These are phyloP conservation scores for Lymantria dispar DNA, from an alignment of 2,888 invertebrate species.

Conservation along the genomic window DNA sequence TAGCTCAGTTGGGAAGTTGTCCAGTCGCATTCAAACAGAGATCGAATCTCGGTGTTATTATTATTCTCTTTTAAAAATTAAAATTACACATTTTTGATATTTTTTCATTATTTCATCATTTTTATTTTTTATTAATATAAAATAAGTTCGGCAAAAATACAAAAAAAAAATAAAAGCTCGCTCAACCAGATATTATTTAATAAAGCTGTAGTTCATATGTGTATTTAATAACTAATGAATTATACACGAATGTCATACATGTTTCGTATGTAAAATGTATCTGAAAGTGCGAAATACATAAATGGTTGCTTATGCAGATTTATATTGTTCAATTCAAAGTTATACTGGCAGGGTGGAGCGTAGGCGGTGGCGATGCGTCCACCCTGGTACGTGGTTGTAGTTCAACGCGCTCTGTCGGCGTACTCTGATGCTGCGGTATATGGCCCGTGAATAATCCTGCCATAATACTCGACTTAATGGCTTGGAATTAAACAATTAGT, in stretches of 20 bases:
- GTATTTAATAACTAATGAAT: not conserved
- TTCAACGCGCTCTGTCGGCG: slow-evolving; percentile 37
- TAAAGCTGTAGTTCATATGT: not conserved
- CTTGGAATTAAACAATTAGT: slow-evolving; percentile 80
- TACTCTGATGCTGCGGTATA: slow-evolving; percentile 70
- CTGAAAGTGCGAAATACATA: slow-evolving; percentile 46
- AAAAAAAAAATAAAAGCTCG: too few relatives aligned
- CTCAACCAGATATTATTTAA: too few relatives aligned
- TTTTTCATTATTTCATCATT: too few relatives aligned
- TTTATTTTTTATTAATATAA: too few relatives aligned
- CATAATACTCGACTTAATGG: slow-evolving; percentile 79
- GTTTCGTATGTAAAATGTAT: slow-evolving; percentile 20
- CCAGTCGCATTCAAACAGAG: too few relatives aligned
- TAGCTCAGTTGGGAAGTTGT: too few relatives aligned
- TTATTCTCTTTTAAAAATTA: too few relatives aligned
- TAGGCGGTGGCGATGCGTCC: slow-evolving; percentile 30
- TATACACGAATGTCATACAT: not conserved
- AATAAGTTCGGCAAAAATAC: too few relatives aligned
- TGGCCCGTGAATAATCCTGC: slow-evolving; percentile 78
- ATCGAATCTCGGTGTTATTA: too few relatives aligned
- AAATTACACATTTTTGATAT: too few relatives aligned
- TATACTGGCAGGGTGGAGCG: slow-evolving; percentile 22
- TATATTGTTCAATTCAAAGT: slow-evolving; percentile 30
- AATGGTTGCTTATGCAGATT: slow-evolving; percentile 37
- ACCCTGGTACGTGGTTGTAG: slow-evolving; percentile 33